Base-by-base conservation (phyloP, 2,888 invertebrate species). In the Mythimna vitellina region DNA sequence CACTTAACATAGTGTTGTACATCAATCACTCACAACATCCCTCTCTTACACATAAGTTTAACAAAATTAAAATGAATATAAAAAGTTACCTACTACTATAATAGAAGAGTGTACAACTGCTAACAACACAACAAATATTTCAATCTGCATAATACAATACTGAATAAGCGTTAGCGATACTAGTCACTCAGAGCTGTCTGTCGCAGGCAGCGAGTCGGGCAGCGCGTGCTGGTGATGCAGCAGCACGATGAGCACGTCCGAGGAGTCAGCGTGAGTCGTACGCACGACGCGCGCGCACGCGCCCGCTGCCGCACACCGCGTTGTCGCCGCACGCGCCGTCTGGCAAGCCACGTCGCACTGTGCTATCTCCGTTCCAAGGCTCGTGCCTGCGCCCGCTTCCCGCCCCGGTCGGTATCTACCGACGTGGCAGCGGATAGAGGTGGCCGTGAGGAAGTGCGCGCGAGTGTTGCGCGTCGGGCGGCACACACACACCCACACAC, bases 401-500 rank as follows among this genome's bases (percentile, higher is more conserved):
- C 51, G 67, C 20, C 64, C 76, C 32, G 90, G 86, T 12, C 88
- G 86, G 87, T 91, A 91, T 79, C 86, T 83, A 49, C 97, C 97
- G 78, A 97, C 97, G 91, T 97, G 97, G 89, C 97, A 97, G 64
- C 98, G 95, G 61, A 98, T 97, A 78, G 97, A 97, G 87, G 97
- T 97, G 70, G 97, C 97, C 4, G 98, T 98, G 10, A 97, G 97
- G 93, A 98, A 98, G 80, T 97, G 97, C 35, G 97, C 97, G 62
- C 98, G 96, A 84, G 97, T 98, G 93, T 98, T 98, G 88, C 97
- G 97, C 93, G 98, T 97, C 7, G 98, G 98, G 74, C 97, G 96
- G 86, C 97, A 96, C 56, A 98, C 90, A 81, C 98, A 98, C 87
- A 90, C 85, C 84, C 98, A 98, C 60, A 98, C 93, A 93, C 98